A percentile compares a stretch with the other conserved stretches of the same genome.
phyloP scores from a whole-genome alignment of 2,888 invertebrate species.

The Limnephilus auricula region DNA sequence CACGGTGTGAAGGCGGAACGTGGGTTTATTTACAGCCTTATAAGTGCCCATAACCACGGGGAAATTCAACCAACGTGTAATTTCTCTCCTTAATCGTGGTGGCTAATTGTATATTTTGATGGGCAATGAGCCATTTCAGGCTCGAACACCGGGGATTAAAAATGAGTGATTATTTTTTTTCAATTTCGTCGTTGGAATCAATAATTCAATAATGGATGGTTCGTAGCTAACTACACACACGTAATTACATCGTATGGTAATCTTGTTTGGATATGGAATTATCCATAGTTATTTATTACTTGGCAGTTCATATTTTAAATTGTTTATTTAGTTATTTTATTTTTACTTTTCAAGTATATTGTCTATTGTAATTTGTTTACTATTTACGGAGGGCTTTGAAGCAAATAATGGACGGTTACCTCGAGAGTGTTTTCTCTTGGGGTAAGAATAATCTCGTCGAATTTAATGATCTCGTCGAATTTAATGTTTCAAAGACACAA shows the following conservation, averaged over 20 bases:
- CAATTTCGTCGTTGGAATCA: background rate
- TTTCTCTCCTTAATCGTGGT: conserved; percentile 8
- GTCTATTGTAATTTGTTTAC: too few relatives aligned
- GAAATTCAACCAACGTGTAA: conserved; percentile 50
- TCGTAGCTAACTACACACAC: background rate
- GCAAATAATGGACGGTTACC: too few relatives aligned
- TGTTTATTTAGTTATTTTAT: too few relatives aligned
- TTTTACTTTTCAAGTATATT: too few relatives aligned
- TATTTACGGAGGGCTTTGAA: too few relatives aligned
- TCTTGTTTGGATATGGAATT: background rate
- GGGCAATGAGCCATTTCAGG: conserved; percentile 7
- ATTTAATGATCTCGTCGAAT: too few relatives aligned
- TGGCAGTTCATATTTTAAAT: too few relatives aligned
- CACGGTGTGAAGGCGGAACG: conserved; percentile 47
- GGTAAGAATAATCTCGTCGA: too few relatives aligned
- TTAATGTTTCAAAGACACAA: too few relatives aligned
- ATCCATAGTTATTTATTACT: background rate
- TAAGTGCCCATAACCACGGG: conserved; percentile 55
- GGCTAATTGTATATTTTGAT: conserved; percentile 26
- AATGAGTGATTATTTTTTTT: background rate
- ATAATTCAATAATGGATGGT: background rate
- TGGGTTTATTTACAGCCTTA: conserved; percentile 60
- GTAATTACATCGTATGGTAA: background rate
- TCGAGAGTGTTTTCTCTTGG: too few relatives aligned
- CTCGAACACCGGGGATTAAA: conserved; percentile 12